phyloP scores from a whole-genome alignment of 1,140 invertebrate species.

The Rhyzopertha dominica region DNA sequence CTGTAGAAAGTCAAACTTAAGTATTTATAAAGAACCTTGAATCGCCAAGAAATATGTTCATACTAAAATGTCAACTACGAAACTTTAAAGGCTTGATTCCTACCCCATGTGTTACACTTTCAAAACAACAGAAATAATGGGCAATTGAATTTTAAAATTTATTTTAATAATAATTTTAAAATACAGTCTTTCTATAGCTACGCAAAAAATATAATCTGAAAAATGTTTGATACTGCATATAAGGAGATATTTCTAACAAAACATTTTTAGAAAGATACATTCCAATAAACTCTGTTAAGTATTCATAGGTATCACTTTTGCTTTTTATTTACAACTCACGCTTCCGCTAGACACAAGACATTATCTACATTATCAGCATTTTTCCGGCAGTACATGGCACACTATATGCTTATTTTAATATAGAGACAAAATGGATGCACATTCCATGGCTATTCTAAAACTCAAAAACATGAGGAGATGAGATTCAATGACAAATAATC shows the following conservation, averaged over 20 bases:
- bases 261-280: conserved; percentile 14
- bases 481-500: too few relatives aligned
- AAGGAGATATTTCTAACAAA: conserved; percentile 16
- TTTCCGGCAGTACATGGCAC: conserved; percentile 1
- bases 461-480: background rate
- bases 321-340: background rate
- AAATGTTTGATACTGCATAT: conserved; percentile 4
- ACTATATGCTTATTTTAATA: background rate
- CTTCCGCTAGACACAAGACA: background rate
- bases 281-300: conserved; percentile 12
- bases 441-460: conserved; percentile 1
- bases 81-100: too few relatives aligned
- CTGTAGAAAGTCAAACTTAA: too few relatives aligned
- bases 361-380: background rate
- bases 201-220: conserved; percentile 20
- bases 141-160: conserved; percentile 12
- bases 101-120: too few relatives aligned
- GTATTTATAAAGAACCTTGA: too few relatives aligned
- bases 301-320: conserved; percentile 15
- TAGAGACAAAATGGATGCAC: background rate
- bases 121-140: too few relatives aligned
- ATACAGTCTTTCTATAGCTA: conserved; percentile 27
- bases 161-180: conserved; percentile 20
- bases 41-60: too few relatives aligned
- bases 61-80: background rate